A percentile compares a stretch with the other conserved stretches of the same genome.
Conservation (phyloP, 2,113 vertebrate genomes). For the Agapornis roseicollis region DNA sequence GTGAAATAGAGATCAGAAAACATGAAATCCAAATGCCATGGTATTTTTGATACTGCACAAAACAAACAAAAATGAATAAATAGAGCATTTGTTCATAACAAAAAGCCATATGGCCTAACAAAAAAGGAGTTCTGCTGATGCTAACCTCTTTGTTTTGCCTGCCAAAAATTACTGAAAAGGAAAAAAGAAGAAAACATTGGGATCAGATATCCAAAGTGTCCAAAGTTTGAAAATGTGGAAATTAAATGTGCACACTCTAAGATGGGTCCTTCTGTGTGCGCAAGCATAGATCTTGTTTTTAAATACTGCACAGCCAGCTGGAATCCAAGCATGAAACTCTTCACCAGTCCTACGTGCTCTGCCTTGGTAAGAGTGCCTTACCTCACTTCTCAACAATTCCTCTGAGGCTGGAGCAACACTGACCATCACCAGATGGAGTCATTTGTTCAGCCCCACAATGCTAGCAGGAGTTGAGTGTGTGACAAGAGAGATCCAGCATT, state of each 20-base stretch:
- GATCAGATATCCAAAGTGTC: background rate
- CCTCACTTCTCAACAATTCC: slow-evolving; percentile 44
- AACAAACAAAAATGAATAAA: background rate
- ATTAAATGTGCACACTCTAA: background rate
- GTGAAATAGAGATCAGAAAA: background rate
- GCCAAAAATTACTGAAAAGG: background rate
- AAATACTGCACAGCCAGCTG: background rate
- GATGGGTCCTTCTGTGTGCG: background rate
- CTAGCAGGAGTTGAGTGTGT: background rate
- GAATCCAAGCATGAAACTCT: slow-evolving; percentile 19
- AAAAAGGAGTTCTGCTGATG: background rate
- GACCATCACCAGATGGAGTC: background rate
- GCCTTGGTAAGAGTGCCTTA: background rate
- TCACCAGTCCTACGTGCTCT: background rate
- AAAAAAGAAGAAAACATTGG: background rate
- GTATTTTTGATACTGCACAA: slow-evolving; percentile 9
- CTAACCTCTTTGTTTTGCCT: background rate
- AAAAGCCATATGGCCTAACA: background rate
- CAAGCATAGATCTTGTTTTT: background rate
- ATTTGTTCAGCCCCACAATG: background rate
- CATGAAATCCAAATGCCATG: background rate
- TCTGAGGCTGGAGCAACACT: background rate
- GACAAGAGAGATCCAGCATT: background rate
- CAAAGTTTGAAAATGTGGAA: background rate
- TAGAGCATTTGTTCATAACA: background rate